Percentiles rank a stretch among this genome's conserved stretches.
phyloP scores from a whole-genome alignment of 2,888 invertebrate genomes.

The Sycophila texana region DNA sequence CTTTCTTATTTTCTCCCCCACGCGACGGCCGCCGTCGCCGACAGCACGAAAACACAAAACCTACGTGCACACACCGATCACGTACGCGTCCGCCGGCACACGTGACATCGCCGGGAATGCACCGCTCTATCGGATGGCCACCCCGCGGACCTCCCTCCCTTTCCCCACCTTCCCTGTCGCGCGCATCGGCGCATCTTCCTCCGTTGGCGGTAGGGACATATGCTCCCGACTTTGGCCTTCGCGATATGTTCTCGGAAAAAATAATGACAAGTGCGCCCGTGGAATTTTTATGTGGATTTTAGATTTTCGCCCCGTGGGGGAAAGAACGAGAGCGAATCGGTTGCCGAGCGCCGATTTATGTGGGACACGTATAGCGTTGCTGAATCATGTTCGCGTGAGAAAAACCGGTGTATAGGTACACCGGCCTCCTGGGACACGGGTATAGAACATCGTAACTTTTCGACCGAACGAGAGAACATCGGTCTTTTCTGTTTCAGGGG shows the following conservation, averaged over 20 bases:
- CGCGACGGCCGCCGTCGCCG: not conserved
- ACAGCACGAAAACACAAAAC: conserved; percentile 28
- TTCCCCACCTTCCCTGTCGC: no score
- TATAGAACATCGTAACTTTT: no score
- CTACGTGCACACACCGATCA: conserved; percentile 28
- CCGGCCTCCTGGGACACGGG: not conserved
- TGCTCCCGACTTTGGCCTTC: not conserved
- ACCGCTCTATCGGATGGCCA: not conserved
- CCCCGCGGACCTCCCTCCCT: not conserved
- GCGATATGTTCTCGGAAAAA: not conserved
- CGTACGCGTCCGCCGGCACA: conserved; percentile 19
- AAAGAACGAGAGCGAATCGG: not conserved
- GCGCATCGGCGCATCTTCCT: not conserved
- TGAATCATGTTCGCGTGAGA: conserved; percentile 18
- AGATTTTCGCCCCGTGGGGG: not conserved
- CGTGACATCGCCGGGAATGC: conserved; percentile 6
- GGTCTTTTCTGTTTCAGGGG: not conserved
- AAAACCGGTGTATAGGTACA: conserved; percentile 16
- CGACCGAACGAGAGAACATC: not conserved
- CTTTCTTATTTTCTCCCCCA: conserved; percentile 3
- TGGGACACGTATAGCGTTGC: conserved; percentile 17
- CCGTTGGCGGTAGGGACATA: not conserved
- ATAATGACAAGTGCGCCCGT: not conserved
- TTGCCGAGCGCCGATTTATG: conserved; percentile 1
- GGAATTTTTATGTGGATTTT: not conserved